These are phyloP conservation scores for Trematomus bernacchii DNA, from an alignment of 2,797 vertebrate genomes.

Conservation along the genomic window DNA sequence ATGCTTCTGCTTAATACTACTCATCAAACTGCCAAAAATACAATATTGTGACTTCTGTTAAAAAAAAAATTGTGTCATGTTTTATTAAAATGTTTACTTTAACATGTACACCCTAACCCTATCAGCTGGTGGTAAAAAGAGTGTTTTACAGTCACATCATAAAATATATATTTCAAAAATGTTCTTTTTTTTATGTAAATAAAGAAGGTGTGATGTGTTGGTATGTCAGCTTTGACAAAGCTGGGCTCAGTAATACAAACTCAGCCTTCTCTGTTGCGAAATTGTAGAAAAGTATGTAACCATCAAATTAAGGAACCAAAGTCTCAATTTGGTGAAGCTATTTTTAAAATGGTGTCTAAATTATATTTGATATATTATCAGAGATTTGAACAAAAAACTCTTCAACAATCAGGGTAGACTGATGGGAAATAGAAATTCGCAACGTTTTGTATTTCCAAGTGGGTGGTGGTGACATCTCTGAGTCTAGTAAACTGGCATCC, in stretches of 20 bases:
- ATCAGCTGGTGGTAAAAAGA: background rate
- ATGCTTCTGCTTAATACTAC: background rate
- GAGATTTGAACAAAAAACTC: too few relatives aligned
- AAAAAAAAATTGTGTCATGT: too few relatives aligned
- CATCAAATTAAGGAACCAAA: too few relatives aligned
- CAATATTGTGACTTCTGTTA: background rate
- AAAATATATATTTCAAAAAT: background rate
- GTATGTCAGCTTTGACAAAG: background rate
- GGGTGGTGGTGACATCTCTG: conserved; percentile 18
- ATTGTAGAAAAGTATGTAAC: too few relatives aligned
- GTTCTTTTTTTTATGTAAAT: background rate
- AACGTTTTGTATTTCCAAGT: conserved; percentile 29
- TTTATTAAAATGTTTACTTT: background rate
- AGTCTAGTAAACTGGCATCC: background rate
- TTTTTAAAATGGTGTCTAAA: too few relatives aligned
- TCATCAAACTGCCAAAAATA: background rate
- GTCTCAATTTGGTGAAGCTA: too few relatives aligned
- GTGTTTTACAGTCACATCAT: background rate
- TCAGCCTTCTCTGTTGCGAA: too few relatives aligned
- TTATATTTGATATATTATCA: too few relatives aligned
- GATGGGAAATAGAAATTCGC: too few relatives aligned
- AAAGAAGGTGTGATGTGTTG: background rate
- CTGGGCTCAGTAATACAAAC: background rate
- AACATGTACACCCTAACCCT: background rate
- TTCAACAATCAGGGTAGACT: too few relatives aligned